Evolutionary conservation across 2,113 vertebrate species (phyloP).

Genomic region (human (Homo sapiens)): DNA sequence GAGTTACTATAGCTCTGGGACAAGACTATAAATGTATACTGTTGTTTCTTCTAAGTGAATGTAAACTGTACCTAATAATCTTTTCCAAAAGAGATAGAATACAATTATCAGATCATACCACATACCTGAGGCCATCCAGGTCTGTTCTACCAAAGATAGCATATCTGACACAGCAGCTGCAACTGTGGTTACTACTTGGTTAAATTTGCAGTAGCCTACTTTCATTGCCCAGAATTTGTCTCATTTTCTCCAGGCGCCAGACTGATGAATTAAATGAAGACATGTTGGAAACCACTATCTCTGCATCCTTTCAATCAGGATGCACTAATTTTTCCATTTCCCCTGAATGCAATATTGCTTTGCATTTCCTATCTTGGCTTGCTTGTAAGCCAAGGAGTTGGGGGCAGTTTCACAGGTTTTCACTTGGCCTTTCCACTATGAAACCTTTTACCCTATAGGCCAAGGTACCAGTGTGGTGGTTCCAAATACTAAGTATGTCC

Average conservation of each 20-base stretch:
- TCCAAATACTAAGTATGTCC: background rate
- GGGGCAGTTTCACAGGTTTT: background rate
- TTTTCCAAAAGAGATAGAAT: background rate
- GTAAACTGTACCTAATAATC: background rate
- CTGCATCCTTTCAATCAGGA: background rate
- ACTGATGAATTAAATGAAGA: background rate
- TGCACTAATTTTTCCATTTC: background rate
- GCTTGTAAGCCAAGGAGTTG: background rate
- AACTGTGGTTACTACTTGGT: background rate
- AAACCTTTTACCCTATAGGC: background rate
- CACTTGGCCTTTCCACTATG: background rate
- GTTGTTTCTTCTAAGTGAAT: constrained; percentile 5
- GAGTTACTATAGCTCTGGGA: background rate
- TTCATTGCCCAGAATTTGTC: background rate
- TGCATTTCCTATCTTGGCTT: background rate
- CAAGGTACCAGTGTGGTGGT: background rate
- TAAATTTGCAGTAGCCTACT: background rate
- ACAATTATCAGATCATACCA: background rate
- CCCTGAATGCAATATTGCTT: background rate
- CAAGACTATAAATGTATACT: background rate
- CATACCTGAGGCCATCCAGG: background rate
- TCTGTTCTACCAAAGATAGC: background rate
- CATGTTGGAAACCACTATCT: background rate
- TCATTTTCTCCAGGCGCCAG: background rate
- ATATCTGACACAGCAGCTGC: background rate